These are phyloP conservation scores for Orycteropus afer DNA, from an alignment of 2,113 vertebrate genomes.

Conservation along the genomic window DNA sequence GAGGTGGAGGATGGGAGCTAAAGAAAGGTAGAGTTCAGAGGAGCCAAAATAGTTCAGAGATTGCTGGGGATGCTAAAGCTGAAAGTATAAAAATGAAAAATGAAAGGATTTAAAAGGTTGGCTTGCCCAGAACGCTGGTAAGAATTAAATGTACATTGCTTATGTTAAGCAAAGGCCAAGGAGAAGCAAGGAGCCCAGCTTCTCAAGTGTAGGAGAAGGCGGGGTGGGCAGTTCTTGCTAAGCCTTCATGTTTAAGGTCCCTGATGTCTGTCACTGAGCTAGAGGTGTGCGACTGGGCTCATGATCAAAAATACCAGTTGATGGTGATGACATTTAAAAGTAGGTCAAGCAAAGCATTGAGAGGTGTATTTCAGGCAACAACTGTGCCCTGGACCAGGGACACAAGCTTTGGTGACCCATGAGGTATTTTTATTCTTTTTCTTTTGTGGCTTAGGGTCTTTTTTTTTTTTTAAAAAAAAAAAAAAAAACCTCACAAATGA, in stretches of 20 bases:
- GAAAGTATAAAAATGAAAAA: constrained; percentile 36
- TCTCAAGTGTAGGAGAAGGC: background rate
- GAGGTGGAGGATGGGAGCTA: background rate
- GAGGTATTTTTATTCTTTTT: constrained; percentile 60
- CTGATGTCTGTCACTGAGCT: background rate
- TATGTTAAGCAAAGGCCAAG: background rate
- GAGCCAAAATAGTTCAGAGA: background rate
- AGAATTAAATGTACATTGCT: background rate
- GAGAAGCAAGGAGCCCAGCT: background rate
- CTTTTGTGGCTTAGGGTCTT: background rate
- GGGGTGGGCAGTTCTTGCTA: background rate
- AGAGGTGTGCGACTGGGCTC: background rate
- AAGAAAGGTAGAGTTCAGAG: background rate
- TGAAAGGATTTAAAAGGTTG: background rate
- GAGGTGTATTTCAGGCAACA: constrained; percentile 49
- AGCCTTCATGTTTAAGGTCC: background rate
- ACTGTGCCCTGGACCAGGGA: constrained; percentile 37
- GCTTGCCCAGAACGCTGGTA: background rate
- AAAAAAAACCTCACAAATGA: background rate
- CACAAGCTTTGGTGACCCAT: background rate
- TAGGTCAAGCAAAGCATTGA: constrained; percentile 45
- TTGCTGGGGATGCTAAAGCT: background rate
- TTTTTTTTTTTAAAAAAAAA: background rate
- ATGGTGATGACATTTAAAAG: constrained; percentile 35
- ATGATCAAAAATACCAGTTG: background rate